Evolutionary conservation across 2,797 vertebrate genomes (phyloP).

Genomic region (Myotis planiceps): DNA sequence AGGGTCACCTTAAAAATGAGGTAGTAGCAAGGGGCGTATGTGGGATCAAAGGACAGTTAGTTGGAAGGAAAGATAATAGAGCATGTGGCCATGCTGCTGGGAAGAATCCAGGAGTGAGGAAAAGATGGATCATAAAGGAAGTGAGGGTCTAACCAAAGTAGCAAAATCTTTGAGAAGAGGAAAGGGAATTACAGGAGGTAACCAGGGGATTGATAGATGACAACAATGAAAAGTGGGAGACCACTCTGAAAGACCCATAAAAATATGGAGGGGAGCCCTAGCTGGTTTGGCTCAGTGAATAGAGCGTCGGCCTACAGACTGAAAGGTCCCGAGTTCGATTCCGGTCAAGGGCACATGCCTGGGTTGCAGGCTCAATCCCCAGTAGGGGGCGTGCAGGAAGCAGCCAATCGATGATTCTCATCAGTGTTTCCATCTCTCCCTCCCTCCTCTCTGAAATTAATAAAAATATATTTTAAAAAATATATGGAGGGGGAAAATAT

Average conservation of each 20-base stretch:
- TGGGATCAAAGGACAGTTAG: background rate
- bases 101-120: background rate
- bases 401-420: too few relatives aligned
- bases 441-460: too few relatives aligned
- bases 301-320: too few relatives aligned
- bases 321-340: too few relatives aligned
- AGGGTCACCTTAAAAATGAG: background rate
- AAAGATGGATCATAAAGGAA: background rate
- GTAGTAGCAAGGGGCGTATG: background rate
- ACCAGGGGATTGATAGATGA: background rate
- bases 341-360: too few relatives aligned
- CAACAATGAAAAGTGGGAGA: background rate
- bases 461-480: too few relatives aligned
- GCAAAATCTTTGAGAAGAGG: background rate
- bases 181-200: background rate
- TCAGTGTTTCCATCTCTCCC: too few relatives aligned
- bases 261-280: background rate
- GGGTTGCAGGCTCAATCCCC: too few relatives aligned
- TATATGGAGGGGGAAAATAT: background rate
- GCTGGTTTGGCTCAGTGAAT: too few relatives aligned
- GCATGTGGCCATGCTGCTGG: background rate
- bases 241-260: background rate
- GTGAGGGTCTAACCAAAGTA: background rate
- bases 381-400: too few relatives aligned
- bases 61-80: background rate